Percentiles rank a stretch among this genome's conserved stretches.
These are phyloP conservation scores for Atrina japonica DNA, from an alignment of 2,888 invertebrate species.

Conservation along the genomic window DNA sequence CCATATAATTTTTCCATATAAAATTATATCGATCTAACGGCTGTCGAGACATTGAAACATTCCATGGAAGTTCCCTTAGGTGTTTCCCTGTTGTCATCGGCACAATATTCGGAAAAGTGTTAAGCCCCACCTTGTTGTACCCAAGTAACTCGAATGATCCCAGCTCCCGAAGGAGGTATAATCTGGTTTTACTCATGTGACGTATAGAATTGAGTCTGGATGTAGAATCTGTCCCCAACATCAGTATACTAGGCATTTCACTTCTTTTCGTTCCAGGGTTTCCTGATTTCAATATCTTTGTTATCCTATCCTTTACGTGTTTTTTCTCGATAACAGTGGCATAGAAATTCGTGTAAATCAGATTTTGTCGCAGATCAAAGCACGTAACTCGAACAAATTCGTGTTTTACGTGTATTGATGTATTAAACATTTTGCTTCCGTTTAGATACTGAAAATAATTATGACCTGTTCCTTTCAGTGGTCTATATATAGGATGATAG, in stretches of 20 bases:
- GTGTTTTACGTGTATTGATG: constrained; percentile 46
- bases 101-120: constrained; percentile 91
- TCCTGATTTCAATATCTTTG: no score
- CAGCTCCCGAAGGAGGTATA: constrained; percentile 84
- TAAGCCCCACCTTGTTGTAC: constrained; percentile 95
- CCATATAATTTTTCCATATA: constrained; percentile 90
- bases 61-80: constrained; percentile 44
- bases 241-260: constrained; percentile 85
- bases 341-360: constrained; percentile 74
- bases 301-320: constrained; percentile 3
- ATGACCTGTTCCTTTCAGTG: constrained; percentile 35
- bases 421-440: constrained; percentile 48
- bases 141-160: constrained; percentile 89
- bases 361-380: constrained; percentile 59
- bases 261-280: constrained; percentile 43
- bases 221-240: constrained; percentile 92
- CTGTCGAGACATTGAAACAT: constrained; percentile 17
- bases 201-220: constrained; percentile 91
- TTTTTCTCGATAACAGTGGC: constrained; percentile 68
- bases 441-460: constrained; percentile 49
- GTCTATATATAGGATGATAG: constrained; percentile 62
- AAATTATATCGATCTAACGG: constrained; percentile 84
- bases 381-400: constrained; percentile 75
- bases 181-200: constrained; percentile 87
- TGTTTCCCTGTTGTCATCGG: constrained; percentile 84